Evolutionary conservation across 2,113 vertebrate species (phyloP), one percentile per base, ranked within the genome.

Genomic region (Sporophila hypoxantha): DNA sequence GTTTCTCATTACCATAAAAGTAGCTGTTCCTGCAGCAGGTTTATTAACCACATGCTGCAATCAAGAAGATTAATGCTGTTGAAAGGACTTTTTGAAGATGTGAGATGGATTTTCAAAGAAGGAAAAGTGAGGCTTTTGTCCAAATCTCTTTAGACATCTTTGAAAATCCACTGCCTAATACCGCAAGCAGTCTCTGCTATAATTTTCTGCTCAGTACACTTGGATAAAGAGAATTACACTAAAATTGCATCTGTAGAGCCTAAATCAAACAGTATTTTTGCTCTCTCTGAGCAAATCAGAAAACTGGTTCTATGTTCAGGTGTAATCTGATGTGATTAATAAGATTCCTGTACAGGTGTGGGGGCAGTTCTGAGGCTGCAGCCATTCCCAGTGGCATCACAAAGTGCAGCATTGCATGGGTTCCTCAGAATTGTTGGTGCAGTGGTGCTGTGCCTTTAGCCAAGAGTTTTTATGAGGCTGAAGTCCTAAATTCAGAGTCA

Each of bases 231-330:
- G 74, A 79, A 77, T 76, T 60, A 52, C 15, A 23, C 37, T 44
- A 15, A 56, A 76, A 27, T 76, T 88, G 64, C 18, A 71, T 94
- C 67, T 71, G 3, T 70, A 75, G 65, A 82, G 44, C 49, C 79
- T 90, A 81, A 82, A 85, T 91, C 76, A 94, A 91, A 75, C 76
- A 84, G 61, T 71, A 76, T 82, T 80, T 95, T 93, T 90, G 13
- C 62, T 87, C 64, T 71, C 27, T 71, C 76, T 91, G 69, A 92
- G 89, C 57, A 93, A 91, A 89, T 47, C 88, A 80, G 77, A 94
- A 77, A 88, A 65, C 23, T 79, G 34, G 2, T 26, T 78, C 76
- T 89, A 53, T 87, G 57, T 67, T 71, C 78, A 92, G 75, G 57
- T 91, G 18, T 79, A 82, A 85, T 79, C 46, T 79, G 64, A 52